Base-by-base conservation (phyloP, 2,797 vertebrate species). In the Nannoperca obscura region DNA sequence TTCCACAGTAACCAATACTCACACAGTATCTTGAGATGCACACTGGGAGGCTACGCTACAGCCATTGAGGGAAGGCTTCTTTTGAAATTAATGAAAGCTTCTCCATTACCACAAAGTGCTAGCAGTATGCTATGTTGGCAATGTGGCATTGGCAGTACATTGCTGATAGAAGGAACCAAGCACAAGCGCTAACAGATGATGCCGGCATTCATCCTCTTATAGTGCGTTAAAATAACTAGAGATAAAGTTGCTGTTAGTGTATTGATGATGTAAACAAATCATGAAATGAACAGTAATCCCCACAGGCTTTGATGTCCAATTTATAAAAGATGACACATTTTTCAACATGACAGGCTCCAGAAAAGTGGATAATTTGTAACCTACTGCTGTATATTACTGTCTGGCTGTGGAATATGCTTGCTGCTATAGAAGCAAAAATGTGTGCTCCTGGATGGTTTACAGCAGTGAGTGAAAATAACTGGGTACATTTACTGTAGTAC, bases 1-100 rank as follows among this genome's bases (percentile, higher is more conserved):
- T 90, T 85, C 91, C 90, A 91, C 80, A 76, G 91, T 88, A 86
- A 92, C 86, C 67, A 73, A 64, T 55, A 58, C 68, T 46, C 68
- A 58, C 75, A 72, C 69, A 50, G 70, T 50, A 61, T 81, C 42
- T 75, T 55, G 53, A 81, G 69, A 81, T 75, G 58, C 71, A 78
- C 50, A 53, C 40, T 32, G 77, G 78, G 76, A 82, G 69, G 80
- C 71, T 67, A 66, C 79, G 65, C 71, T 34, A 15, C 54, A 84
- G 77, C 84, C 73, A 70, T 32, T 65, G 64, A 81, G 58, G 40
- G 53, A 72, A 69, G 57, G 40, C 54, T 70, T 74, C 60, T 44
- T 88, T 76, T 88, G 58, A 87, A 87, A 89, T 82, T 11, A 89
- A 83, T 85, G 70, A 82, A 87, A 80, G 59, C 72, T 8, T 61